Evolutionary conservation across 2,797 vertebrate genomes (phyloP).

Genomic region (Macropus fuliginosus): DNA sequence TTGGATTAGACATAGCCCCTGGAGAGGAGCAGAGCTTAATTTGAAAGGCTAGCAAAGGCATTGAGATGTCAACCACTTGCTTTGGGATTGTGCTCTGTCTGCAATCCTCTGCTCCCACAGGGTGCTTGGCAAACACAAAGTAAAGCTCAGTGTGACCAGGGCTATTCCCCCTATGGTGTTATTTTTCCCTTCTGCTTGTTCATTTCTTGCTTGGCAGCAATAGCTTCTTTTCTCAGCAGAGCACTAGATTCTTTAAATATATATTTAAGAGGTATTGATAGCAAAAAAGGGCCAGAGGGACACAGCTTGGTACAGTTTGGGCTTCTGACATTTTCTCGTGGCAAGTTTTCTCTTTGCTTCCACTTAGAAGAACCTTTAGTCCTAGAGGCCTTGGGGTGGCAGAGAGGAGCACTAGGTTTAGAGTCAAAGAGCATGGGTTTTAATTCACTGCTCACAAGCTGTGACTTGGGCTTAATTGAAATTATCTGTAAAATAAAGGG

Average conservation of each 20-base stretch:
- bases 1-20: neutral
- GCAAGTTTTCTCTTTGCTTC: conserved; percentile 38
- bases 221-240: neutral
- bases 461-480: neutral
- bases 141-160: neutral
- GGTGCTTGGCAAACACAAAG: neutral
- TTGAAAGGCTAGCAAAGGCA: conserved; percentile 11
- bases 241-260: conserved; percentile 59
- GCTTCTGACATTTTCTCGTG: conserved; percentile 58
- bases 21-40: conserved; percentile 9
- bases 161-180: neutral
- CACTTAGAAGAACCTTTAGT: neutral
- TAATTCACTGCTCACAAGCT: neutral
- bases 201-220: neutral
- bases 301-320: neutral
- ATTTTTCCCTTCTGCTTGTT: neutral
- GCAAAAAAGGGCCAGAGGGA: conserved; percentile 54
- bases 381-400: neutral
- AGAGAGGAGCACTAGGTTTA: neutral
- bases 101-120: neutral
- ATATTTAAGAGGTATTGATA: conserved; percentile 76
- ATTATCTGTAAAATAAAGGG: neutral
- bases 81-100: conserved; percentile 11
- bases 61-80: neutral
- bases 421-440: neutral